phyloP scores from a whole-genome alignment of 2,888 invertebrate species.

The Octonoba sinensis region DNA sequence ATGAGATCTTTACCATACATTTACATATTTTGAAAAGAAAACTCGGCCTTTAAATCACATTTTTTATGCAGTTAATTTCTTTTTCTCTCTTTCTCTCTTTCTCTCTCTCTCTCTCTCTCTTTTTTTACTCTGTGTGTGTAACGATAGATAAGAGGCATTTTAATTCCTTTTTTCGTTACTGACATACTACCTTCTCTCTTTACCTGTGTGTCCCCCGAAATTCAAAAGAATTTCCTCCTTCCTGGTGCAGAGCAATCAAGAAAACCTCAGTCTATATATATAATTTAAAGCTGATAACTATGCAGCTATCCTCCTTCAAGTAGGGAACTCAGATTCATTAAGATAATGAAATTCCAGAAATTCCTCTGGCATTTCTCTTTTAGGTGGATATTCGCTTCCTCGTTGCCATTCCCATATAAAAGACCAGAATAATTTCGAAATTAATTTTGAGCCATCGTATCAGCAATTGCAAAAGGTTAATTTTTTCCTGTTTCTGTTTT shows the following conservation, averaged over 20 bases:
- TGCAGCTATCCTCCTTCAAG: conserved; percentile 32
- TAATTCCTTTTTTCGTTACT: too few species aligned
- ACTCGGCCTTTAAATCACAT: too few species aligned
- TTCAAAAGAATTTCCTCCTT: conserved; percentile 1
- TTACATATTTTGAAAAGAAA: too few species aligned
- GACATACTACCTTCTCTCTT: too few species aligned
- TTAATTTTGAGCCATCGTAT: conserved; percentile 57
- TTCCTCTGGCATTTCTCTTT: conserved; percentile 44
- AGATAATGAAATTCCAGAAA: conserved; percentile 60
- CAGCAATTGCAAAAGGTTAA: conserved; percentile 32
- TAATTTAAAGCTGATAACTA: conserved; percentile 62
- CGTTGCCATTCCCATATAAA: neutral
- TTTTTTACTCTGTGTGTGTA: too few species aligned
- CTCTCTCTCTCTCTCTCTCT: too few species aligned
- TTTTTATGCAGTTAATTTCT: too few species aligned
- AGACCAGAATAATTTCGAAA: conserved; percentile 54
- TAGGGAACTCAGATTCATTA: conserved; percentile 58
- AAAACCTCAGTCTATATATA: conserved; percentile 47
- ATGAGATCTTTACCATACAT: too few species aligned
- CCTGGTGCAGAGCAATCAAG: conserved; percentile 53
- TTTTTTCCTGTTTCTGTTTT: conserved; percentile 22
- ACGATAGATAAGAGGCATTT: too few species aligned
- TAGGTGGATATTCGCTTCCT: neutral
- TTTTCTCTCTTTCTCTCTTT: too few species aligned
- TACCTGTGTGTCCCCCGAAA: too few species aligned